These are phyloP conservation scores for Polydrusus pterygomalis DNA, from an alignment of 2,888 invertebrate species.

Conservation along the genomic window DNA sequence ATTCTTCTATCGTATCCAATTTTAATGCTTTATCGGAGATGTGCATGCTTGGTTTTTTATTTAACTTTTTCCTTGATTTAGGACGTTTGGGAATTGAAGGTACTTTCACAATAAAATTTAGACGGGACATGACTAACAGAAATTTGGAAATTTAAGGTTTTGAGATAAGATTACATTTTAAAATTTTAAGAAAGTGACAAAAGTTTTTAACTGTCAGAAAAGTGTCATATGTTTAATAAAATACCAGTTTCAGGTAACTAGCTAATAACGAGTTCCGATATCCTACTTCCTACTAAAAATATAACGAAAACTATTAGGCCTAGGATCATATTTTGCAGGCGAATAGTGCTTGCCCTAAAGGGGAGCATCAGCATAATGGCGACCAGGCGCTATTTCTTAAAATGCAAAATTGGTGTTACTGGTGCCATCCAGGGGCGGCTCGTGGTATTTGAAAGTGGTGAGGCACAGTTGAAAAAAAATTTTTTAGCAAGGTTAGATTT, in stretches of 20 bases:
- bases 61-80: conserved; percentile 1
- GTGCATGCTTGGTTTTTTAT: not conserved
- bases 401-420: too few species aligned
- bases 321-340: too few species aligned
- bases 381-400: too few species aligned
- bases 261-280: too few species aligned
- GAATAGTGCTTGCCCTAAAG: too few species aligned
- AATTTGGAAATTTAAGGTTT: conserved; percentile 3
- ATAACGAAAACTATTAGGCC: too few species aligned
- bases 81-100: conserved; percentile 11
- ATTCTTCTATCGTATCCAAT: conserved; percentile 2
- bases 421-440: too few species aligned
- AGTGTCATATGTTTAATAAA: not conserved
- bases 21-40: not conserved
- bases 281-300: too few species aligned
- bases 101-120: conserved; percentile 13
- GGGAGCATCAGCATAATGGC: too few species aligned
- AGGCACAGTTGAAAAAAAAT: too few species aligned
- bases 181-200: conserved; percentile 20
- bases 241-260: not conserved
- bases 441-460: too few species aligned
- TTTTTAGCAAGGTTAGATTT: too few species aligned
- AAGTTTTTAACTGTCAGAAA: not conserved
- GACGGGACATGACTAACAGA: conserved; percentile 5
- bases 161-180: not conserved